Percentiles rank a stretch among this genome's conserved stretches.
Evolutionary conservation across 2,113 vertebrate genomes (phyloP).

Genomic region (Dasyurus viverrinus): DNA sequence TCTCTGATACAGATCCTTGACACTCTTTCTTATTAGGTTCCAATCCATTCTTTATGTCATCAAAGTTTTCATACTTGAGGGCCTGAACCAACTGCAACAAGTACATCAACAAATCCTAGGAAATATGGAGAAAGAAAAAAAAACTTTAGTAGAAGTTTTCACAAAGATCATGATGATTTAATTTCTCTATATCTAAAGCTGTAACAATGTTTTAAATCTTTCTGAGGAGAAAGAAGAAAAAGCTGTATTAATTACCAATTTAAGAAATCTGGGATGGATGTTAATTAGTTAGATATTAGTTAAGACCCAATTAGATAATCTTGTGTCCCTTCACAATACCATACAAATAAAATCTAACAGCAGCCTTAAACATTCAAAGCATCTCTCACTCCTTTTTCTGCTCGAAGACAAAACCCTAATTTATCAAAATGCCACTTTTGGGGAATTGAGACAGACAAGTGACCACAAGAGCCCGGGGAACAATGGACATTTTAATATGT

Average conservation of each 20-base stretch:
- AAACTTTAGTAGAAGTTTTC: conserved; percentile 30
- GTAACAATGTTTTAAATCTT: not conserved
- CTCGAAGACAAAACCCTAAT: not conserved
- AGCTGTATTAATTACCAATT: not conserved
- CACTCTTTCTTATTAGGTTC: conserved; percentile 94
- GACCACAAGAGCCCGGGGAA: conserved; percentile 3
- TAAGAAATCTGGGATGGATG: conserved; percentile 20
- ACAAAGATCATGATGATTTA: not conserved
- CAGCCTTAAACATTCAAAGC: conserved; percentile 20
- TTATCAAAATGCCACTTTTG: conserved; percentile 7
- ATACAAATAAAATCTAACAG: not conserved
- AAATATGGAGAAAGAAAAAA: not conserved
- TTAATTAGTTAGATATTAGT: not conserved
- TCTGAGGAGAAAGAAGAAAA: no score
- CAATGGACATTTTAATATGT: not conserved
- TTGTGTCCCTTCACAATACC: not conserved
- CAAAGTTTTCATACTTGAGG: conserved; percentile 97
- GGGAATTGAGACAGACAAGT: not conserved
- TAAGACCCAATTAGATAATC: not conserved
- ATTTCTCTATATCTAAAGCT: not conserved
- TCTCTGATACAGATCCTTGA: conserved; percentile 91
- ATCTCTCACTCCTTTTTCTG: not conserved
- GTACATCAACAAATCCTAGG: conserved; percentile 97
- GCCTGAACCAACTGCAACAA: conserved; percentile 97
- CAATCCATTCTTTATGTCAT: conserved; percentile 94